Conservation (phyloP, 2,888 invertebrate species). For the Monopis laevigella region DNA sequence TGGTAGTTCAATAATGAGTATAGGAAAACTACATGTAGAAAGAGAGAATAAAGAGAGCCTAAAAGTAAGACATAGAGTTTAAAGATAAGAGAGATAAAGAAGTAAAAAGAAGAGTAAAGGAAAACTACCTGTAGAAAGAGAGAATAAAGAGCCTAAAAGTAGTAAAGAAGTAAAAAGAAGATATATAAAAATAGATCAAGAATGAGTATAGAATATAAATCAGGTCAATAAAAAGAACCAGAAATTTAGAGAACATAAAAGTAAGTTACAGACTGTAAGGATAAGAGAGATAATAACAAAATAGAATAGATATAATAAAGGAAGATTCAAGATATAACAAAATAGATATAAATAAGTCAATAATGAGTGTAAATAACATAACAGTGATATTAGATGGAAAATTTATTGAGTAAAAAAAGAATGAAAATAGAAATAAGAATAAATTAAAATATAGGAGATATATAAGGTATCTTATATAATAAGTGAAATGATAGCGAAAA, state of each 20-base stretch:
- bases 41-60: neutral
- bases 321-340: neutral
- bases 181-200: neutral
- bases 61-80: neutral
- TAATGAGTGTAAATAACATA: neutral
- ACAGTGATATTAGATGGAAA: no score
- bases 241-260: neutral
- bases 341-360: neutral
- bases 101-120: neutral
- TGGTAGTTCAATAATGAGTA: neutral
- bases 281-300: neutral
- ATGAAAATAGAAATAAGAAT: constrained; percentile 1
- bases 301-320: neutral
- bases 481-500: neutral
- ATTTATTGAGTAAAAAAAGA: no score
- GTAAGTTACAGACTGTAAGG: neutral
- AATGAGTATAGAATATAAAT: neutral
- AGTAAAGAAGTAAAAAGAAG: neutral
- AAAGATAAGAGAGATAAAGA: neutral
- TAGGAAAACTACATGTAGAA: neutral
- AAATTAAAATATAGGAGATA: neutral
- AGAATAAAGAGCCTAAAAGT: neutral
- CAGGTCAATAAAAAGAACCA: neutral
- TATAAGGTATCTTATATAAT: neutral
- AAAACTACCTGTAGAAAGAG: neutral